Conservation (phyloP, 2,888 invertebrate species). For the Caenorhabditis sp. region DNA sequence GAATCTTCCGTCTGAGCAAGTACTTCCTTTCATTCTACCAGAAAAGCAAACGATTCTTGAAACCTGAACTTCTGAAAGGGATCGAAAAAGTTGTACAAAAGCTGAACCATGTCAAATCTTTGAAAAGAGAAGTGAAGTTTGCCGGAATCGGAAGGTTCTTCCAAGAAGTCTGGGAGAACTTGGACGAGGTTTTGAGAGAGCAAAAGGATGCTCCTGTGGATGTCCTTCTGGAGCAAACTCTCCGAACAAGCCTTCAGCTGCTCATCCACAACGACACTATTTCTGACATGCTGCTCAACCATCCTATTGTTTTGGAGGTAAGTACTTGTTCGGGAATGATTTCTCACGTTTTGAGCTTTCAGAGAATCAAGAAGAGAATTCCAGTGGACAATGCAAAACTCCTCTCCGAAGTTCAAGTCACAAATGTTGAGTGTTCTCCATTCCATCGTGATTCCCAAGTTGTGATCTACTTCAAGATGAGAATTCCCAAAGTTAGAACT, state of each 20-base stretch:
- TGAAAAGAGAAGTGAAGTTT: neutral
- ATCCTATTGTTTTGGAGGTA: constrained; percentile 22
- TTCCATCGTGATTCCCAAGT: constrained; percentile 25
- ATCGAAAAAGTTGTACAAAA: constrained; percentile 7
- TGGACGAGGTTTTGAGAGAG: constrained; percentile 4
- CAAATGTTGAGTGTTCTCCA: constrained; percentile 18
- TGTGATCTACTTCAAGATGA: constrained; percentile 26
- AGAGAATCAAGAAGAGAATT: constrained; percentile 31
- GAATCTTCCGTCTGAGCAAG: constrained; percentile 28
- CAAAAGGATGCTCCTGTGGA: constrained; percentile 16
- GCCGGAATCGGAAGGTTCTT: constrained; percentile 22
- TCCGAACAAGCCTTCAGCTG: constrained; percentile 39
- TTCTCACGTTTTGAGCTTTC: neutral
- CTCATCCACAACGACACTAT: constrained; percentile 4
- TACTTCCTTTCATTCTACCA: constrained; percentile 21
- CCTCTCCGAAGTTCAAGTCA: neutral
- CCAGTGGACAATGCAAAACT: constrained; percentile 21
- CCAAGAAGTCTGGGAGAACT: constrained; percentile 34
- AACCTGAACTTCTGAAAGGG: constrained; percentile 22
- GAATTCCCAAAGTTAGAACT: constrained; percentile 29
- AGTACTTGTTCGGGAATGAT: neutral
- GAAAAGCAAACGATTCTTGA: constrained; percentile 6
- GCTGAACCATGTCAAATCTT: neutral
- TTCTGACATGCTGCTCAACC: constrained; percentile 36
- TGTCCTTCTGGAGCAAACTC: constrained; percentile 36